A percentile compares a stretch with the other conserved stretches of the same genome.
Evolutionary conservation across 2,113 vertebrate species (phyloP).

Genomic region (Chloroceryle aenea): DNA sequence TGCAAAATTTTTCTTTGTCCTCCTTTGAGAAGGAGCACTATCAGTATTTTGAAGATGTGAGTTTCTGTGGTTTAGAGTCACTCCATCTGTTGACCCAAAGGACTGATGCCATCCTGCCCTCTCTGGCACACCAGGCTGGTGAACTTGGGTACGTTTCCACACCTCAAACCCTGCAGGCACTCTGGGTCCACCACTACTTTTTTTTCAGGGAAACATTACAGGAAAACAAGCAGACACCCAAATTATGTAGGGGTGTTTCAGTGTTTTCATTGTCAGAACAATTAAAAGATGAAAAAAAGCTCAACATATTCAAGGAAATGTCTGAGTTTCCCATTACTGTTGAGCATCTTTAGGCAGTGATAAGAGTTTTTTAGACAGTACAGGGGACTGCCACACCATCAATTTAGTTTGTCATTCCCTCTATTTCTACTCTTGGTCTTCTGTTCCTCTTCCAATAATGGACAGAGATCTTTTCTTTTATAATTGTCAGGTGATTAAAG

Average conservation of each 20-base stretch:
- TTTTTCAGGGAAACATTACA: neutral
- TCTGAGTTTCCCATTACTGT: neutral
- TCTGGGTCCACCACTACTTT: too few relatives aligned
- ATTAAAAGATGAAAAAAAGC: neutral
- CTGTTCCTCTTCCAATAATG: constrained; percentile 6
- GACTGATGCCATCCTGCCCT: neutral
- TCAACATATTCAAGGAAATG: neutral
- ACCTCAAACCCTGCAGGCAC: neutral
- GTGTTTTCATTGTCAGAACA: neutral
- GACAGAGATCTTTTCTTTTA: constrained; percentile 17
- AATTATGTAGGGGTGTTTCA: neutral
- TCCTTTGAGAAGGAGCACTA: rapidly evolving
- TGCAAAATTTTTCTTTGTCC: neutral
- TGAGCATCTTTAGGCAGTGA: neutral
- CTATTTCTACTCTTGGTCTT: neutral
- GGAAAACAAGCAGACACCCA: neutral
- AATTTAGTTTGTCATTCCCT: neutral
- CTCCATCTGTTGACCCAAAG: neutral
- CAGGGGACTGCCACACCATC: neutral
- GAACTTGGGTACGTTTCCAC: neutral
- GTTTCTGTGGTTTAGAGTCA: neutral
- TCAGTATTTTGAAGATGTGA: rapidly evolving
- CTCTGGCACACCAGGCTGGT: neutral
- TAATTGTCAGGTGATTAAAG: constrained; percentile 43
- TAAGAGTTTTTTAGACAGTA: neutral